Evolutionary conservation across 2,797 vertebrate genomes (phyloP), one percentile per base, ranked within the genome.

Genomic region (Ceryle rudis): DNA sequence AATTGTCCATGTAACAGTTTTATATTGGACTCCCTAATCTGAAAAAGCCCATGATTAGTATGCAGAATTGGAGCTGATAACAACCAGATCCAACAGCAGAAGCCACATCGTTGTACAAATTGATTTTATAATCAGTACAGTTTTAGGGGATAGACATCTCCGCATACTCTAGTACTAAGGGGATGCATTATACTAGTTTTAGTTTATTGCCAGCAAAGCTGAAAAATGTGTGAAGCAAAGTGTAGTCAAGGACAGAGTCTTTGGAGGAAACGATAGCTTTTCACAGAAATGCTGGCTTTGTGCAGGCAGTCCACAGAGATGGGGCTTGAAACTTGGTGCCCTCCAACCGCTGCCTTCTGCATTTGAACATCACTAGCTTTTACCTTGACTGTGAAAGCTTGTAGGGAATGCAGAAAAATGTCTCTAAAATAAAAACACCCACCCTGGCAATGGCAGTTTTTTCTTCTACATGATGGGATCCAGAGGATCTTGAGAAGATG

Each of bases 61-160:
- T 94, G 81, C 66, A 86, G 88, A 81, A 94, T 44, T 72, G 77
- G 46, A 80, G 67, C 73, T 66, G 92, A 90, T 94, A 95, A 90
- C 0, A 5, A 66, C 58, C 0, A 5, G 66, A 69, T 90, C 42
- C 70, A 86, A 54, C 23, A 72, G 81, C 77, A 9, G 15, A 93
- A 90, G 62, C 54, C 37, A 31, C 62, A 84, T 81, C 67, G 7
- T 86, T 86, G 78, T 33, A 86, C 64, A 80, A 86, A 96, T 74
- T 93, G 93, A 94, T 95, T 97, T 96, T 95, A 83, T 90, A 93
- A 94, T 94, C 87, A 91, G 82, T 95, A 83, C n/a, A 61, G 52
- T 95, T 93, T 54, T 29, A 13, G 26, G 21, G 49, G 10, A 81
- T 54, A 75, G 82, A n/a, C 78, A 91, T 31, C 51, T 55, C 18